Base-by-base conservation (phyloP, 1,140 invertebrate genomes). In the Neuroterus valhalla region DNA sequence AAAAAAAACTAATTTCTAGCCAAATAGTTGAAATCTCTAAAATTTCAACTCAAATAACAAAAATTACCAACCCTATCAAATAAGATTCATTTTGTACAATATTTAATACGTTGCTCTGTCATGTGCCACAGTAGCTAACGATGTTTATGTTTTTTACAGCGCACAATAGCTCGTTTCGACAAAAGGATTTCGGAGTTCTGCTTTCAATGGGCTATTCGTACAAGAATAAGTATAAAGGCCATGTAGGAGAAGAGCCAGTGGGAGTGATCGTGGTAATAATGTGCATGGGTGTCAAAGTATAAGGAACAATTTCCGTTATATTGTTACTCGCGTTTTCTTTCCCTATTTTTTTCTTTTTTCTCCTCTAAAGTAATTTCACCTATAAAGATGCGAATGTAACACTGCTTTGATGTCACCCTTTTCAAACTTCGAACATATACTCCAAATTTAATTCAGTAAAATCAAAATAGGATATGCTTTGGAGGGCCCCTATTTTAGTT, bases 151-250 rank as follows among this genome's bases (percentile, higher is more conserved):
- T 23, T 23, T 12, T 62, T 62, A 62, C 55, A 62, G 23, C 55
- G 81, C 71, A 83, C 82, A 83, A 83, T 83, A 77, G 82, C 82
- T 83, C 82, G 52, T 83, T 83, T 79, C 75, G 62, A 31, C 79
- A 71, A 81, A 79, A 79, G 81, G 82, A 83, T 83, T 83, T 82
- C 79, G 81, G 75, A 74, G 71, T 69, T 78, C 69, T 72, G 46
- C 72, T 70, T 74, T 83, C 76, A 82, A 83, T 83, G 81, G 81
- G 55, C 76, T 70, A 74, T 81, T 81, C 71, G 79, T 26, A 62
- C 31, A 38, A 38, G 31, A 38, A n/a, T 62, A 38, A 38, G 55
- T 62, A 62, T 62, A 62, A 31, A 62, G n/a, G 46, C 46, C 15
- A 62, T 31, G 55, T 31, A 52, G 70, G 14, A 71, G 45, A 52